A percentile compares a stretch with the other conserved stretches of the same genome.
phyloP scores from a whole-genome alignment of 2,113 vertebrate genomes.

The Nansenia antarctica region DNA sequence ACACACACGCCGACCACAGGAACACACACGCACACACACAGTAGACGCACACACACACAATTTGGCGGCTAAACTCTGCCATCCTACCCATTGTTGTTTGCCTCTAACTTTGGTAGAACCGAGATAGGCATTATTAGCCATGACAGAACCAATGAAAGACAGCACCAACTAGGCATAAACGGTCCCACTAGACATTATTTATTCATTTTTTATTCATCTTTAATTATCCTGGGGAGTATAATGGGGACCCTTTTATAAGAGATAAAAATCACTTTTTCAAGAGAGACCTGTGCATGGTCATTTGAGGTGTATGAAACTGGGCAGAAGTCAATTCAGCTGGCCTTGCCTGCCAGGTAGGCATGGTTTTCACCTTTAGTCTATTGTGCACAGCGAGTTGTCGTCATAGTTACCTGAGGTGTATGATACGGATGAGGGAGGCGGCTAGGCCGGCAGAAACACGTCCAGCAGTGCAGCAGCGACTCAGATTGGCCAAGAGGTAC shows the following conservation, averaged over 20 bases:
- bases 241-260: too few species aligned
- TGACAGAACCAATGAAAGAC: too few species aligned
- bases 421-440: constrained; percentile 85
- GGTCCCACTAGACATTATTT: not conserved
- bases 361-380: not conserved
- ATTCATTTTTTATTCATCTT: not conserved
- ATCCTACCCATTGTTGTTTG: not conserved
- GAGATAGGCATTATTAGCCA: too few species aligned
- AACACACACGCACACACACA: constrained; percentile 11
- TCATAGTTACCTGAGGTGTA: constrained; percentile 84
- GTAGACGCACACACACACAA: too few species aligned
- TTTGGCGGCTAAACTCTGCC: not conserved
- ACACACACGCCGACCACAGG: too few species aligned
- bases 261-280: too few species aligned
- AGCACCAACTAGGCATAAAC: not conserved
- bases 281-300: too few species aligned
- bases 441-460: constrained; percentile 85
- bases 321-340: not conserved
- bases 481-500: constrained; percentile 85
- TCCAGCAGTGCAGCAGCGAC: constrained; percentile 90
- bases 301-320: not conserved
- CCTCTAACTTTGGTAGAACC: too few species aligned
- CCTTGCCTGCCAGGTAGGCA: not conserved
- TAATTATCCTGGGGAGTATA: too few species aligned
- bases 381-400: not conserved